Evolutionary conservation across 2,113 vertebrate genomes (phyloP), one percentile per base, ranked within the genome.

Genomic region (Oncorhynchus tshawytscha): DNA sequence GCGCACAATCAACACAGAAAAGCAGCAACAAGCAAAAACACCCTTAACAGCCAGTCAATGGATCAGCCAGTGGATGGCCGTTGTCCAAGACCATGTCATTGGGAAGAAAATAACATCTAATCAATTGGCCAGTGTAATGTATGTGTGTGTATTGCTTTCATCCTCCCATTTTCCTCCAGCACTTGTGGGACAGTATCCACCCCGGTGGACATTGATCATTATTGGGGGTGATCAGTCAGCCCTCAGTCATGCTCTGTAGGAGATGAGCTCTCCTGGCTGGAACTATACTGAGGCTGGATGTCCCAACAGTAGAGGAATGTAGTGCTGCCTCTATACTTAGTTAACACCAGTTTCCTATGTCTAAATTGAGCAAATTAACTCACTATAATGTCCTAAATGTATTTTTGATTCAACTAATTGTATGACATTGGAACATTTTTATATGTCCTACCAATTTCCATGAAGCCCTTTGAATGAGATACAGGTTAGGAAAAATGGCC

Each of bases 91-190:
- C 51, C 45, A 22, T 76, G 72, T 75, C 72, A 67, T 78, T 93
- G 91, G 92, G 92, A 87, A 92, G 94, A 93, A 94, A 94, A 94
- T 93, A 91, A 94, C 93, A 91, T 89, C 91, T 94, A 94, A 95
- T 96, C 94, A 94, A 95, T 94, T 93, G 91, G 91, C 94, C 94
- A 92, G 92, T 94, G 95, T 94, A 94, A 94, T 91, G 85, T 94
- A 94, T 95, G 93, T 91, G 92, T 94, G 93, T 94, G 93, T 94
- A 89, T 89, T 91, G 90, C 94, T 93, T 94, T 95, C 91, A 95
- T 94, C 93, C 92, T 93, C 91, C 92, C 85, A 91, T 93, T 95
- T 93, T 94, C 94, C 88, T 92, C 94, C 5, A 22, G 59, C 59
- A 92, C 91, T 92, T 92, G 82, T 91, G 92, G 92, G 93, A 90